These are phyloP conservation scores for Spinibarbus caldwelli DNA, from an alignment of 2,797 vertebrate species.

Conservation along the genomic window DNA sequence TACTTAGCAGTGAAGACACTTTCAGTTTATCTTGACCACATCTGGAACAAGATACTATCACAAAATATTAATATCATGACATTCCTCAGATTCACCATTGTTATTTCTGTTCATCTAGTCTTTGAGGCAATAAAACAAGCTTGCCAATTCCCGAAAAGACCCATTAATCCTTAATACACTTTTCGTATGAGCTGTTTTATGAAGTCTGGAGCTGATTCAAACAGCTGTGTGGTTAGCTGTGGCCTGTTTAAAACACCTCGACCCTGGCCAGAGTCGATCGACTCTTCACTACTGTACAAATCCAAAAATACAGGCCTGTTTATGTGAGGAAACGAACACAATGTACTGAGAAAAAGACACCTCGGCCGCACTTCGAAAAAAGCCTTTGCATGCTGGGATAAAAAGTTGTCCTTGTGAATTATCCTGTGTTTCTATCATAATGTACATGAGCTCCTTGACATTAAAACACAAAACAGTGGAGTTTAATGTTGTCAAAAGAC, in stretches of 20 bases:
- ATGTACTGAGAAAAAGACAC: slow-evolving; percentile 4
- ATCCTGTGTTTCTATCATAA: slow-evolving; percentile 15
- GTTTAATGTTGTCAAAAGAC: slow-evolving; percentile 7
- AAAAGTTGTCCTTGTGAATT: slow-evolving; percentile 14
- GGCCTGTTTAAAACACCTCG: slow-evolving; percentile 46
- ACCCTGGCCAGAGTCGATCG: slow-evolving; percentile 43
- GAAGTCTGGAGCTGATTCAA: slow-evolving; percentile 43
- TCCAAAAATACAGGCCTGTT: slow-evolving; percentile 32
- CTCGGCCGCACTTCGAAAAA: background rate
- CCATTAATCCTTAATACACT: slow-evolving; percentile 51
- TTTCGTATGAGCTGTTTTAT: slow-evolving; percentile 55
- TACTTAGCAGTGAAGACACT: background rate
- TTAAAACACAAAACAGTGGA: slow-evolving; percentile 28
- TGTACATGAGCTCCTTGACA: slow-evolving; percentile 32
- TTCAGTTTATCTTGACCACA: slow-evolving; percentile 14
- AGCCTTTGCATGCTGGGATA: background rate
- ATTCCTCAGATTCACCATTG: background rate
- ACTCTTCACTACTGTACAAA: slow-evolving; percentile 54
- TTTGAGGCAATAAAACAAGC: slow-evolving; percentile 16
- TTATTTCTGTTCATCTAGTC: slow-evolving; percentile 41
- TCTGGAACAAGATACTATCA: slow-evolving; percentile 27
- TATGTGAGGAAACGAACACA: slow-evolving; percentile 22
- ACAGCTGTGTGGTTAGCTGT: slow-evolving; percentile 54
- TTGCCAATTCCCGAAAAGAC: slow-evolving; percentile 41
- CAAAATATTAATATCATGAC: slow-evolving; percentile 8